phyloP scores from a whole-genome alignment of 2,797 vertebrate genomes.

The Carapus acus region DNA sequence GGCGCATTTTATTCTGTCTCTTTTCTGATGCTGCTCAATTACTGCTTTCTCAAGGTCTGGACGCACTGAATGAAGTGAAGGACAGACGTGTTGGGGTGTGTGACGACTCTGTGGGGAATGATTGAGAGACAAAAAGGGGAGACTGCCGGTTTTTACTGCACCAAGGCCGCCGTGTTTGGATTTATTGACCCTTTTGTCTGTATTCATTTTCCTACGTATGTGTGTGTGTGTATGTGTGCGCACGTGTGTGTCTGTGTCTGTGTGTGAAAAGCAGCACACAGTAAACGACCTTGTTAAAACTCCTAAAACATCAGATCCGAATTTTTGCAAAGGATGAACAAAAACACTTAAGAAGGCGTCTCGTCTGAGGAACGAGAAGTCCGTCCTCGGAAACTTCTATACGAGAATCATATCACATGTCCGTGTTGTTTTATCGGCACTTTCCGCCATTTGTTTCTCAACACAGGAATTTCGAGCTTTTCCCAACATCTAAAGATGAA shows the following conservation, averaged over 20 bases:
- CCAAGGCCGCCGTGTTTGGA: conserved; percentile 65
- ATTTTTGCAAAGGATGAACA: conserved; percentile 28
- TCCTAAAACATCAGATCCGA: conserved; percentile 45
- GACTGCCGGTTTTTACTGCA: conserved; percentile 61
- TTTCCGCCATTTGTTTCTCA: no score
- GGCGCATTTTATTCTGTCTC: conserved; percentile 1
- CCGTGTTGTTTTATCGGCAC: conserved; percentile 23
- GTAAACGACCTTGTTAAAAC: conserved; percentile 62
- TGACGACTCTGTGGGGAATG: conserved; percentile 60
- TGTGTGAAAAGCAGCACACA: no score
- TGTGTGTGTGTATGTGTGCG: conserved; percentile 9
- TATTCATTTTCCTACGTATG: not conserved
- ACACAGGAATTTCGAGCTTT: no score
- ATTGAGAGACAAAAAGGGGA: conserved; percentile 57
- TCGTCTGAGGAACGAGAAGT: conserved; percentile 54
- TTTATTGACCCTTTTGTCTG: conserved; percentile 52
- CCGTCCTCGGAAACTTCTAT: conserved; percentile 31
- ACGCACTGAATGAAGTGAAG: conserved; percentile 36
- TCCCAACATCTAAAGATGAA: no score
- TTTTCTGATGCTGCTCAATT: conserved; percentile 39
- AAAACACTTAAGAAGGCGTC: conserved; percentile 28
- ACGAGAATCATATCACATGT: conserved; percentile 31
- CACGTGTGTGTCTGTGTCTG: conserved; percentile 25
- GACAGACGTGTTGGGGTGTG: conserved; percentile 54
- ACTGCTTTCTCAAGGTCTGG: conserved; percentile 42